phyloP scores from a whole-genome alignment of 2,888 invertebrate species.

The Capitulum mitella region DNA sequence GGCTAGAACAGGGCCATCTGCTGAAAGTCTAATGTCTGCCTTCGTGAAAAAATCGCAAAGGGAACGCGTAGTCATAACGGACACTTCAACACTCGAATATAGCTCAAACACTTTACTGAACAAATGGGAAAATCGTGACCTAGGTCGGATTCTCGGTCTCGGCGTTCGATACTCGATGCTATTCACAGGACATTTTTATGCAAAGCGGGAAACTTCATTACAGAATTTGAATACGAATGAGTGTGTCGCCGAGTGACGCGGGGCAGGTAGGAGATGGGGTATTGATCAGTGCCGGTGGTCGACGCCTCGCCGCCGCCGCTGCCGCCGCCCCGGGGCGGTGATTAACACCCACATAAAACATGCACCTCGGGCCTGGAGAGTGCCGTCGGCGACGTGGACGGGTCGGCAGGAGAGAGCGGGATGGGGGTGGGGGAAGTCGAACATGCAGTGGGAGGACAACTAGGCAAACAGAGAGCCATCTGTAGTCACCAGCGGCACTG shows the following conservation, averaged over 20 bases:
- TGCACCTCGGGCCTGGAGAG: neutral
- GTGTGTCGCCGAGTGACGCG: neutral
- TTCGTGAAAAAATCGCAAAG: no score
- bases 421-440: neutral
- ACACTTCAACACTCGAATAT: no score
- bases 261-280: constrained; percentile 19
- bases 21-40: no score
- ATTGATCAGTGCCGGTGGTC: neutral
- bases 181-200: constrained; percentile 20
- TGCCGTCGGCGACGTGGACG: neutral
- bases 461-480: no score
- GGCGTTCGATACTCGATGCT: neutral
- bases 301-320: neutral
- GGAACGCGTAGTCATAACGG: no score
- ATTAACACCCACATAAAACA: constrained; percentile 20
- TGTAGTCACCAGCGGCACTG: no score
- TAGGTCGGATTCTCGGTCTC: neutral
- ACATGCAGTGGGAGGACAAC: no score
- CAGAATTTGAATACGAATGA: constrained; percentile 25
- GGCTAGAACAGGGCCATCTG: no score
- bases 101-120: no score
- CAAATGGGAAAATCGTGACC: no score
- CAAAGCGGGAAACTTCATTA: constrained; percentile 20
- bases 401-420: neutral
- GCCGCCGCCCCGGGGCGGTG: neutral